Evolutionary conservation across 2,797 vertebrate species (phyloP), one percentile per base, ranked within the genome.

Genomic region (Poecilia wingei): DNA sequence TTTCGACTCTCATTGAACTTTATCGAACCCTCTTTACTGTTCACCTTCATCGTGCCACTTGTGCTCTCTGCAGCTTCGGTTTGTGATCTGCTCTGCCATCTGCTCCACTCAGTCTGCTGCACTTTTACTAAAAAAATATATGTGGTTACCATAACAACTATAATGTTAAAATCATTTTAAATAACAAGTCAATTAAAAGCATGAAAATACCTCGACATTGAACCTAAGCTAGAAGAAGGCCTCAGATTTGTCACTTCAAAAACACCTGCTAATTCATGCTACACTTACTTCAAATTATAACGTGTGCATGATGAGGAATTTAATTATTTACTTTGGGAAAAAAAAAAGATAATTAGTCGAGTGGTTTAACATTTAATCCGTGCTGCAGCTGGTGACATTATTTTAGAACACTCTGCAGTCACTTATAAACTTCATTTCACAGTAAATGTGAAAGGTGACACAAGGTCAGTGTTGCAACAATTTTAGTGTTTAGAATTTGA

Each of bases 361-460:
- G 70, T 39, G 73, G 33, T 76, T 88, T 87, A 89, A 84, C 88
- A 88, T 89, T 89, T 87, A 87, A 88, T 88, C 88, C 87, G 78
- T 3, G 13, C 76, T 31, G 78, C 74, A 81, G 78, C 78, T 55
- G 61, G 18, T 61, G 75, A 57, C 36, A 68, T 64, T 80, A 41
- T 72, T 46, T n/a, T 43, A 70, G 69, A 78, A 68, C 71, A 72
- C 22, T 66, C 64, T 1, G 10, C 28, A 28, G 36, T 20, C 55
- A 13, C 57, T 75, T 55, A 28, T n/a, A 18, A n/a, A 57, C 47
- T 73, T 47, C 43, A 72, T 79, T 59, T 76, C 47, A 76, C 16
- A 76, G 14, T 59, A 47, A 41, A 71, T 41, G 46, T 78, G 45
- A 41, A 47, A 68, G n/a, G 73, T 53, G 47, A 61, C 72, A 12